Evolutionary conservation across 2,113 vertebrate species (phyloP).

Genomic region (Scopus umbretta): DNA sequence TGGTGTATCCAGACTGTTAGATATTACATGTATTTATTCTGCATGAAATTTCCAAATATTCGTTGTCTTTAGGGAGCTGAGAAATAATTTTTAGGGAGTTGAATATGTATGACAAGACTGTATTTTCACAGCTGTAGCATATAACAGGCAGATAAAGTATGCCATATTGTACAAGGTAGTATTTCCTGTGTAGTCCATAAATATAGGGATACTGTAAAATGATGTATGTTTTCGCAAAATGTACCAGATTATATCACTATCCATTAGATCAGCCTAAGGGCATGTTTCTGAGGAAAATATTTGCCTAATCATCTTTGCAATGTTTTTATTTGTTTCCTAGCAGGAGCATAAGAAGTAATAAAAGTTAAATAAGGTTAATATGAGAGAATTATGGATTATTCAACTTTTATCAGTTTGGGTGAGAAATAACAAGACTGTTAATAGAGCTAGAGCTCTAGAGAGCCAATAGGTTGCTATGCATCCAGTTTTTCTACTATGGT

Average conservation of each 20-base stretch:
- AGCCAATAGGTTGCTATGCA: background rate
- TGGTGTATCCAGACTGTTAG: background rate
- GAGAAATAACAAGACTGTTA: background rate
- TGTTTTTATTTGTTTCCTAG: background rate
- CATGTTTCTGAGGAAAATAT: background rate
- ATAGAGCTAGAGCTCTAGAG: background rate
- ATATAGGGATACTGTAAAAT: background rate
- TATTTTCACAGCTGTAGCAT: background rate
- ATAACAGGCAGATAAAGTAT: background rate
- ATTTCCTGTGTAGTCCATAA: background rate
- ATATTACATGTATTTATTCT: background rate
- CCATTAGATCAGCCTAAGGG: background rate
- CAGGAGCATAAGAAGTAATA: background rate
- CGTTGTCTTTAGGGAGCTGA: background rate
- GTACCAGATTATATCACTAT: background rate
- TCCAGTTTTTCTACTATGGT: background rate
- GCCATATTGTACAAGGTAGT: background rate
- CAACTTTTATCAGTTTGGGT: background rate
- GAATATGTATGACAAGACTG: background rate
- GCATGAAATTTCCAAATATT: background rate
- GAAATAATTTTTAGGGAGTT: background rate
- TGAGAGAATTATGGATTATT: background rate
- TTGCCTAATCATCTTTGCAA: conserved; percentile 3
- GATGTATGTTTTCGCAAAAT: background rate
- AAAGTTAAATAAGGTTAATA: background rate